A percentile compares a stretch with the other conserved stretches of the same genome.
These are phyloP conservation scores for Andrena praecox DNA, from an alignment of 2,888 invertebrate species.

Conservation along the genomic window DNA sequence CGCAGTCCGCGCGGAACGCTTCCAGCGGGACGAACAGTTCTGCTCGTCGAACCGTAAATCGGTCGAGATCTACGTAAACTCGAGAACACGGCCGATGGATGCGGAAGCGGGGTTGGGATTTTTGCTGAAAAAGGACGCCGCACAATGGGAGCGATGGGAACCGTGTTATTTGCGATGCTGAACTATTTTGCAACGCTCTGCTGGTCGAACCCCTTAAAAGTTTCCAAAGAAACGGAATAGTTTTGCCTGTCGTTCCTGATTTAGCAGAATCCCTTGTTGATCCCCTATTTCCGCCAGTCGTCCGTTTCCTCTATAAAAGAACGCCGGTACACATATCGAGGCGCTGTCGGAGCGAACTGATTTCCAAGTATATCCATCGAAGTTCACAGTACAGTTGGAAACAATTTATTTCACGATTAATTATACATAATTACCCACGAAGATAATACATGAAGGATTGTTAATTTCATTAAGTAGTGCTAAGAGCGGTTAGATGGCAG, in stretches of 20 bases:
- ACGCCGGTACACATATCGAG: neutral
- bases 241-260: no score
- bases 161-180: constrained; percentile 27
- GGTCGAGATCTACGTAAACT: constrained; percentile 43
- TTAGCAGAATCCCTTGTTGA: no score
- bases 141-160: neutral
- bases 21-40: constrained; percentile 22
- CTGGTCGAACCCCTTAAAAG: constrained; percentile 21
- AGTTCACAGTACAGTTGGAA: neutral
- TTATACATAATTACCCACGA: neutral
- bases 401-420: neutral
- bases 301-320: neutral
- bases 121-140: neutral
- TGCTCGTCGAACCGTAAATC: constrained; percentile 47
- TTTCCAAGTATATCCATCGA: neutral
- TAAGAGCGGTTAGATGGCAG: no score
- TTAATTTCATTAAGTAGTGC: no score
- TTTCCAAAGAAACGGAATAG: constrained; percentile 4
- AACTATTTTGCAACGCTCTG: constrained; percentile 37
- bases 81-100: constrained; percentile 10
- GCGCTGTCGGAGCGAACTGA: neutral
- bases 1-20: constrained; percentile 24
- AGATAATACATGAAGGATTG: neutral
- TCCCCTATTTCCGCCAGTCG: neutral
- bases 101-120: neutral